Evolutionary conservation across 30 jellyfish, hydroid and myxozoan genomes (phyloP).

Genomic region (Nemopilema nomurai): DNA sequence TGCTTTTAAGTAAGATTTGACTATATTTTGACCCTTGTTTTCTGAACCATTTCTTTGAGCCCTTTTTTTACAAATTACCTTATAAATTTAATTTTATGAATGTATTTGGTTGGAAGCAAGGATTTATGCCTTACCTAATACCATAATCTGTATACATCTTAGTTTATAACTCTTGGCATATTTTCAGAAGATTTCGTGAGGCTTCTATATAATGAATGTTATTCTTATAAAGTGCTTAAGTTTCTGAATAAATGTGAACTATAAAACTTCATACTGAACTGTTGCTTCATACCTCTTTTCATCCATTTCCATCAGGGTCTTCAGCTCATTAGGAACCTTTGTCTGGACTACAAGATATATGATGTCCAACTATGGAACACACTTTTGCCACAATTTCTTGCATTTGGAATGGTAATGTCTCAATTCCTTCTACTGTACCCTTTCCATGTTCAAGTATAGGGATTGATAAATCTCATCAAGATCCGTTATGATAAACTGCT

Average conservation of each 20-base stretch:
- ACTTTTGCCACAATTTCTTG: slow-evolving; percentile 73
- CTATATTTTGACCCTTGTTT: too few species aligned
- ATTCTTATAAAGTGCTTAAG: too few species aligned
- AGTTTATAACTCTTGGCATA: too few species aligned
- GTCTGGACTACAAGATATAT: slow-evolving; percentile 85
- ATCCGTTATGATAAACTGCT: background rate
- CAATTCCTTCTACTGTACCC: background rate
- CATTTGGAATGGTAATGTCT: slow-evolving; percentile 82
- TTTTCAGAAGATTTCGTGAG: too few species aligned
- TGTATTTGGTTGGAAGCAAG: too few species aligned
- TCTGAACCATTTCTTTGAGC: too few species aligned
- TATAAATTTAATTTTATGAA: too few species aligned
- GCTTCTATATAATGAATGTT: too few species aligned
- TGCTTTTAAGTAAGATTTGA: too few species aligned
- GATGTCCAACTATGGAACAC: slow-evolving; percentile 94
- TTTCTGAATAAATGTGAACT: background rate
- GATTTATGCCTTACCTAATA: too few species aligned
- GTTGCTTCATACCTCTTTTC: background rate
- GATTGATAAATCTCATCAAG: background rate
- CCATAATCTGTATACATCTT: too few species aligned
- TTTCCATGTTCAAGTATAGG: background rate
- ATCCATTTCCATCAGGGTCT: slow-evolving; percentile 56
- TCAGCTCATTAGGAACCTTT: slow-evolving; percentile 79
- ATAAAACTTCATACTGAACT: background rate
- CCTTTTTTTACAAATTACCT: too few species aligned